A percentile compares a stretch with the other conserved stretches of the same genome.
phyloP scores from a whole-genome alignment of 1,140 invertebrate species.

The Ericerus pela region DNA sequence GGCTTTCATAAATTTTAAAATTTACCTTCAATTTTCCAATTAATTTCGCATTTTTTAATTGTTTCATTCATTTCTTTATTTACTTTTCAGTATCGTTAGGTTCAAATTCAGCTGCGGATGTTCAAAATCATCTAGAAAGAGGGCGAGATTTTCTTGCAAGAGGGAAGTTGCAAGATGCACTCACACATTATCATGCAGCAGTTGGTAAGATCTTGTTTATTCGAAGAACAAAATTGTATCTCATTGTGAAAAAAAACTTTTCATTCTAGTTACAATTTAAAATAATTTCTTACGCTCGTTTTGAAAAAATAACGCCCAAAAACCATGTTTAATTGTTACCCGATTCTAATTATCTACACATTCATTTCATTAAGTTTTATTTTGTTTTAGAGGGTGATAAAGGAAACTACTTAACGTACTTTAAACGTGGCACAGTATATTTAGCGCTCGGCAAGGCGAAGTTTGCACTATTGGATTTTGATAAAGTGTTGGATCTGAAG shows the following conservation, averaged over 20 bases:
- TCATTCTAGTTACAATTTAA: too few species aligned
- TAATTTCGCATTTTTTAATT: too few species aligned
- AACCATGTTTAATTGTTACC: not conserved
- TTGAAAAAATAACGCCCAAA: not conserved
- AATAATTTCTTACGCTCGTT: not conserved
- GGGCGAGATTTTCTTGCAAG: slow-evolving; percentile 77
- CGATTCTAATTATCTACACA: too few species aligned
- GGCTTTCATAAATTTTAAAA: too few species aligned
- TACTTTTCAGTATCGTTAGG: slow-evolving; percentile 8
- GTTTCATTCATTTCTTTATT: slow-evolving; percentile 4
- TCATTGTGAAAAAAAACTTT: not conserved
- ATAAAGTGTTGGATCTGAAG: slow-evolving; percentile 80
- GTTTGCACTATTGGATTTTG: slow-evolving; percentile 84
- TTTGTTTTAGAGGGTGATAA: slow-evolving; percentile 76
- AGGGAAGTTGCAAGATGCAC: slow-evolving; percentile 87
- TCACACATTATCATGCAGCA: slow-evolving; percentile 95
- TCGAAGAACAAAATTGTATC: not conserved
- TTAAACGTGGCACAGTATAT: slow-evolving; percentile 89
- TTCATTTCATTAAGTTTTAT: slow-evolving; percentile 13
- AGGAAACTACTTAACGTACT: slow-evolving; percentile 87
- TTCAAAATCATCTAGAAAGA: slow-evolving; percentile 83
- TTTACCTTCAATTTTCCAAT: too few species aligned
- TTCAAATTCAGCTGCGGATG: slow-evolving; percentile 46
- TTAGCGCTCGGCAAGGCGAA: slow-evolving; percentile 91
- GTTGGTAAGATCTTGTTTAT: slow-evolving; percentile 56